Conservation (phyloP, 2,888 invertebrate species). For the Xestia sexstrigata region DNA sequence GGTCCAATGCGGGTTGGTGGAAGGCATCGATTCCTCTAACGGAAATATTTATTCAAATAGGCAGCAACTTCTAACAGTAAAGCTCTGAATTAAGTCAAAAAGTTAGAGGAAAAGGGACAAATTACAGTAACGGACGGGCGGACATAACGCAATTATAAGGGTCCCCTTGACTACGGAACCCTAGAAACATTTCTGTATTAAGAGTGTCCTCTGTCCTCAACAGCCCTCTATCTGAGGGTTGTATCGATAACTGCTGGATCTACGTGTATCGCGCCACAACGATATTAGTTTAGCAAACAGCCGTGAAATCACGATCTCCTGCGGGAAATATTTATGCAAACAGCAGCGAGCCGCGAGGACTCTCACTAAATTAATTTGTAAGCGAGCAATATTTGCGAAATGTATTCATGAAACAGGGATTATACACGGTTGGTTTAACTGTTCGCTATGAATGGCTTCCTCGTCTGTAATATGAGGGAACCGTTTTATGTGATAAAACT, state of each 20-base stretch:
- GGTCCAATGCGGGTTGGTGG: neutral
- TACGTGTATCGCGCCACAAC: slow-evolving; percentile 31
- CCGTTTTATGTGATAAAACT: slow-evolving; percentile 38
- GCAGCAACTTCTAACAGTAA: neutral
- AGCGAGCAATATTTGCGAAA: slow-evolving; percentile 56
- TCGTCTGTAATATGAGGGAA: slow-evolving; percentile 6
- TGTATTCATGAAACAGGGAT: slow-evolving; percentile 50
- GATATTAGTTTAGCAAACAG: slow-evolving; percentile 53
- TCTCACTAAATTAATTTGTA: slow-evolving; percentile 59
- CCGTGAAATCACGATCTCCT: slow-evolving; percentile 39
- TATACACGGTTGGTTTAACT: slow-evolving; percentile 34
- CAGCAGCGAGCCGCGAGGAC: slow-evolving; percentile 34
- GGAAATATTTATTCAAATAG: neutral
- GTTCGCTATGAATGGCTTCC: slow-evolving; percentile 24
- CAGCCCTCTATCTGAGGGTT: slow-evolving; percentile 18
- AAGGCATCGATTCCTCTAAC: neutral
- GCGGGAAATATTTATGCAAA: slow-evolving; percentile 51
- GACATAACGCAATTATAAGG: slow-evolving; percentile 37
- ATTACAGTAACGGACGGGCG: neutral
- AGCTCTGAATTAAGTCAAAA: slow-evolving; percentile 21
- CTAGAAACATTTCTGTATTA: slow-evolving; percentile 15
- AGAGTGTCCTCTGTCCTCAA: slow-evolving; percentile 35
- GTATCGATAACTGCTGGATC: slow-evolving; percentile 44
- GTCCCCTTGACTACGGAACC: slow-evolving; percentile 10
- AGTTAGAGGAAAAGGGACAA: slow-evolving; percentile 24